Evolutionary conservation across 2,888 invertebrate species (phyloP), one percentile per base, ranked within the genome.

Genomic region (Dasypolia templi): DNA sequence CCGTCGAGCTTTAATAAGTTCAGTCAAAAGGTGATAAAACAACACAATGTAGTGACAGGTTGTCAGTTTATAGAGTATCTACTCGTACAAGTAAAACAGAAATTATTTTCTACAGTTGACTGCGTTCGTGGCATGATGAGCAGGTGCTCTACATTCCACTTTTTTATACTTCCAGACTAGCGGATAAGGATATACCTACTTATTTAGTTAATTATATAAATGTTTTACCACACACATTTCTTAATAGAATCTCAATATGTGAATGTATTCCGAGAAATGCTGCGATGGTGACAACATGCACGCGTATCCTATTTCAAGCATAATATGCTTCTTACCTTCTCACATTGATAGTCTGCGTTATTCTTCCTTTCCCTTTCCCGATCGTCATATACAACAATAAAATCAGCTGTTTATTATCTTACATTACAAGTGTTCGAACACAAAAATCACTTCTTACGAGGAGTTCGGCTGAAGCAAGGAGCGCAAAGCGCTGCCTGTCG

Each of bases 401-500:
- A 93, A 86, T 86, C 44, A 53, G 39, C 3, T 80, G 55, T 87
- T 87, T 81, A 82, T 88, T 87, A 89, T 86, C 90, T 87, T 72
- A 86, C 90, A 87, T 87, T 72, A 86, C 91, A 87, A 86, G 87
- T 89, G 84, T 90, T 89, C 86, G 87, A 85, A 91, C 87, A 93
- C 93, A 93, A 94, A 94, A 94, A 92, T 92, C 89, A 90, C 87
- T 91, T 92, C 87, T 92, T 92, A 91, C 89, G 90, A 90, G 89
- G 87, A 90, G 90, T 86, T 89, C 83, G 81, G 86, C 86, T 87
- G 87, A 88, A 87, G 80, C 86, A 78, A 83, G 84, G 85, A 88
- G 88, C 81, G 79, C 79, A 79, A n/a, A 77, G 78, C 82, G 82
- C 81, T 84, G 84, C 78, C 73, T 83, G 80, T 68, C 80, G 75